A percentile compares a stretch with the other conserved stretches of the same genome.
Evolutionary conservation across 2,113 vertebrate genomes (phyloP).

Genomic region (Callopanchax toddi): DNA sequence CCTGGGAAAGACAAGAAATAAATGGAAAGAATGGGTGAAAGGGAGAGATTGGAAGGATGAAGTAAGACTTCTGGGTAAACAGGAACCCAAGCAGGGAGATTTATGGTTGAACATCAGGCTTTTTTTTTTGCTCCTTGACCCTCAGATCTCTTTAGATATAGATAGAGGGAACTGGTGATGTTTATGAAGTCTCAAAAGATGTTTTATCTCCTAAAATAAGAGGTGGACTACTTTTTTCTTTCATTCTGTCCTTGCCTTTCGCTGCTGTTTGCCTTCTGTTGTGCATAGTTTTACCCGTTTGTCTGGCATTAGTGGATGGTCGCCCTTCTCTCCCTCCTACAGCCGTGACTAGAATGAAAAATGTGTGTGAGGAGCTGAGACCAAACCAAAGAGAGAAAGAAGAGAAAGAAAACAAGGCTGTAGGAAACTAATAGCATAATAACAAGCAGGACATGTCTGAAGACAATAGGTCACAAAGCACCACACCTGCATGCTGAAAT

Average conservation of each 20-base stretch:
- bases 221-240: conserved; percentile 4
- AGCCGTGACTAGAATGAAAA: conserved; percentile 37
- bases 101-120: no score
- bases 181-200: no score
- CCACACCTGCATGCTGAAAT: conserved; percentile 52
- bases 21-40: no score
- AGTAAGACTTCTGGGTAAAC: no score
- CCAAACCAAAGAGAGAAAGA: conserved; percentile 21
- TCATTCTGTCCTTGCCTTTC: neutral
- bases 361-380: conserved; percentile 25
- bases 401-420: conserved; percentile 29
- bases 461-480: conserved; percentile 62
- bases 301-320: conserved; percentile 47
- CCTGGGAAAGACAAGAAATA: no score
- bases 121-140: no score
- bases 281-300: conserved; percentile 68
- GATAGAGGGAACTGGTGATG: no score
- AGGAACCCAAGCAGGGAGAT: no score
- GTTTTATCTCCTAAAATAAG: conserved; percentile 17
- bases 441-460: conserved; percentile 55
- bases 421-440: conserved; percentile 61
- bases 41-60: no score
- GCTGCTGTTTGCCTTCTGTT: conserved; percentile 50
- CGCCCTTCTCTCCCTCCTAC: conserved; percentile 31
- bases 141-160: no score